Percentiles rank a stretch among this genome's conserved stretches.
phyloP scores from a whole-genome alignment of 2,797 vertebrate species.

The Chelon labrosus region DNA sequence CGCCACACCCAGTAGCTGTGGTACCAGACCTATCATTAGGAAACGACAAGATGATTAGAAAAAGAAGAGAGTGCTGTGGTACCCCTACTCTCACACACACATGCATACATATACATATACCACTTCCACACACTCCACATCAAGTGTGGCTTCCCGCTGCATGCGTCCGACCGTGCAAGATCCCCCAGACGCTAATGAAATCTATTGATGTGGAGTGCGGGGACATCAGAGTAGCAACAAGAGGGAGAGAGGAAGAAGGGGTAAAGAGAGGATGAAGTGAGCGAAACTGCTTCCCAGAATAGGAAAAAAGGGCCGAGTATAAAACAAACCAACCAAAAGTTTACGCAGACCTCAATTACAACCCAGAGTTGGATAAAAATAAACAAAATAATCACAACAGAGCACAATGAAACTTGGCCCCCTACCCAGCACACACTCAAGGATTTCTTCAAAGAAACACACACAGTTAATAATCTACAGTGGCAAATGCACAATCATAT shows the following conservation, averaged over 20 bases:
- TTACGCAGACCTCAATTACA: conserved; percentile 84
- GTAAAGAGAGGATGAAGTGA: conserved; percentile 62
- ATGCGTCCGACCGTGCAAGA: conserved; percentile 79
- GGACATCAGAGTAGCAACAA: conserved; percentile 79
- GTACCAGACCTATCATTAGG: conserved; percentile 92
- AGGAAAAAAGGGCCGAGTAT: conserved; percentile 67
- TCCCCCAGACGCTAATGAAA: conserved; percentile 85
- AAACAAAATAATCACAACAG: conserved; percentile 83
- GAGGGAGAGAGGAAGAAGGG: conserved; percentile 54
- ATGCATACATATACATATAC: conserved; percentile 44
- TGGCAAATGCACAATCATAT: conserved; percentile 55
- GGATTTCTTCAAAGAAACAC: conserved; percentile 28
- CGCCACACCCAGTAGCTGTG: conserved; percentile 96
- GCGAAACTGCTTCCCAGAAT: conserved; percentile 74
- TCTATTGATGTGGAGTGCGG: conserved; percentile 85
- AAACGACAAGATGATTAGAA: conserved; percentile 85
- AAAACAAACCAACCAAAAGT: conserved; percentile 78
- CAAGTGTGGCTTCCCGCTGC: conserved; percentile 71
- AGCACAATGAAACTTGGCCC: conserved; percentile 71
- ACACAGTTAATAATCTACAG: conserved; percentile 56
- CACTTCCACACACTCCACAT: conserved; percentile 80
- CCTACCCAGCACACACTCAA: conserved; percentile 47
- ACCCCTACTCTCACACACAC: conserved; percentile 58
- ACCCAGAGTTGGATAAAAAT: conserved; percentile 80
- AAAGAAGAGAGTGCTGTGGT: conserved; percentile 78